These are phyloP conservation scores for Globia sparganii DNA, from an alignment of 2,888 invertebrate species.

Conservation along the genomic window DNA sequence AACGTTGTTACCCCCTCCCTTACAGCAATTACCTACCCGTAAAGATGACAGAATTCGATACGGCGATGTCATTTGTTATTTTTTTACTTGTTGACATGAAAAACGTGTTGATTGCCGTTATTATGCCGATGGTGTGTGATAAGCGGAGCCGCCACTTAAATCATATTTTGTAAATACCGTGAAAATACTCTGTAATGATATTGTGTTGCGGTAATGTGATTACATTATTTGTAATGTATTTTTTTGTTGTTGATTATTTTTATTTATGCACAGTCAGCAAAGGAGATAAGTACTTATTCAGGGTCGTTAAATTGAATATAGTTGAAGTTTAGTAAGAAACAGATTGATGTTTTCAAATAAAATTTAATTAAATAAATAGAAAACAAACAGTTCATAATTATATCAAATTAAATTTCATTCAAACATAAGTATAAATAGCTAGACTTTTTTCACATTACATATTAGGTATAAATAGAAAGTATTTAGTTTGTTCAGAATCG, in stretches of 20 bases:
- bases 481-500: no score
- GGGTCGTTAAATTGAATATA: no score
- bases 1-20: constrained; percentile 55
- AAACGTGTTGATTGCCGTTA: constrained; percentile 83
- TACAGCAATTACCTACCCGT: constrained; percentile 75
- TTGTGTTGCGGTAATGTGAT: constrained; percentile 39
- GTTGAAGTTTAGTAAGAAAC: no score
- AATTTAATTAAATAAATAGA: no score
- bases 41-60: constrained; percentile 81
- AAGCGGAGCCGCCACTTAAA: constrained; percentile 65
- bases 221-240: background rate
- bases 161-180: constrained; percentile 70
- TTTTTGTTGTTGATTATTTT: background rate
- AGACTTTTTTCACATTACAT: no score
- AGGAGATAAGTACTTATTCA: no score
- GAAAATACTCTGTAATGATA: constrained; percentile 45
- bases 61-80: constrained; percentile 84
- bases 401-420: no score
- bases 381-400: no score
- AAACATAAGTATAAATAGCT: no score
- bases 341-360: no score
- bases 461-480: no score
- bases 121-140: constrained; percentile 83
- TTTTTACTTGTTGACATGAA: constrained; percentile 83
- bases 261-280: no score